Percentiles rank a stretch among this genome's conserved stretches.
These are phyloP conservation scores for Aegithalos caudatus DNA, from an alignment of 2,113 vertebrate genomes.

Conservation along the genomic window DNA sequence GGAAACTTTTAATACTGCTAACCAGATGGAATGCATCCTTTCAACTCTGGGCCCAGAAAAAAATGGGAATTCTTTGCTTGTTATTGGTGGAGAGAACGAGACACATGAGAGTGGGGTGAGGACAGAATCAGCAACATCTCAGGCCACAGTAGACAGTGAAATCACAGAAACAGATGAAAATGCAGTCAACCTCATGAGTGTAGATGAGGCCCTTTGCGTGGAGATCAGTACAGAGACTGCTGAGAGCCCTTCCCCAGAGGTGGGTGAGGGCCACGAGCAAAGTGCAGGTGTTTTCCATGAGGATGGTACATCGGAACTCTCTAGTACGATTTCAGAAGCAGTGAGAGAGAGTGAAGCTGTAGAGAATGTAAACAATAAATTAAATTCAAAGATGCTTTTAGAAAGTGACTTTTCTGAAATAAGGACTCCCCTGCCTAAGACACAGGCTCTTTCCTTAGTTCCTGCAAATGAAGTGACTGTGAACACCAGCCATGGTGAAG, in stretches of 20 bases:
- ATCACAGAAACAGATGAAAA: neutral
- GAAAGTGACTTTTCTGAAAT: neutral
- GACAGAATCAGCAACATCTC: neutral
- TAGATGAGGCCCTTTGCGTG: neutral
- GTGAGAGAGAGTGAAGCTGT: neutral
- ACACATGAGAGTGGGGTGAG: neutral
- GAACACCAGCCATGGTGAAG: neutral
- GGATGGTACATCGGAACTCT: neutral
- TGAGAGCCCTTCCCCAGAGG: neutral
- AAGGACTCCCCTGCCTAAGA: neutral
- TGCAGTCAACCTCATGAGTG: neutral
- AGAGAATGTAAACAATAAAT: neutral
- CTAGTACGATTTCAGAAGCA: neutral
- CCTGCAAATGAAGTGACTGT: neutral
- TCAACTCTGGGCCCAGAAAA: neutral
- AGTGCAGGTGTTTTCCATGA: neutral
- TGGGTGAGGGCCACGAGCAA: neutral
- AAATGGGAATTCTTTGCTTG: neutral
- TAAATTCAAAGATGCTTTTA: neutral
- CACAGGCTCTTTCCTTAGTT: neutral
- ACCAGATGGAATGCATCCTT: constrained; percentile 5
- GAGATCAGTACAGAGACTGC: neutral
- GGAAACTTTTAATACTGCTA: neutral
- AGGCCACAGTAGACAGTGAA: neutral
- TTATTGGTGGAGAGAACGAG: neutral